A percentile compares a stretch with the other conserved stretches of the same genome.
Conservation (phyloP, 1,140 invertebrate genomes). For the Drosophila kanapiae region DNA sequence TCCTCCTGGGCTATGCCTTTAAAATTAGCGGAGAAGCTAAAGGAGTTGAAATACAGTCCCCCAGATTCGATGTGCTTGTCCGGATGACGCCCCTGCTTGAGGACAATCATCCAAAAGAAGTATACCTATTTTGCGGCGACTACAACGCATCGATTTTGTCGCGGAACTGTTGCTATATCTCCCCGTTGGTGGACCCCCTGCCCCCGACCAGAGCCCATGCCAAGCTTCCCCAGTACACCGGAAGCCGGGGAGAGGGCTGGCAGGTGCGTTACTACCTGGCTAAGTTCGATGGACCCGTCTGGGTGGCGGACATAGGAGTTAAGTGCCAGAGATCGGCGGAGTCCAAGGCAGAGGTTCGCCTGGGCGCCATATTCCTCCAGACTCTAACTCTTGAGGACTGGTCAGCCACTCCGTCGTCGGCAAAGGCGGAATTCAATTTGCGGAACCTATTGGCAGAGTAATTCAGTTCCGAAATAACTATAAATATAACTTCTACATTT, state of each 20-base stretch:
- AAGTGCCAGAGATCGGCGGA: conserved; percentile 35
- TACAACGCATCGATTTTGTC: conserved; percentile 38
- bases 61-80: conserved; percentile 50
- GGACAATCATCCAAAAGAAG: conserved; percentile 23
- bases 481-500: neutral
- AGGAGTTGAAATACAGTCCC: conserved; percentile 1
- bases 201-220: conserved; percentile 14
- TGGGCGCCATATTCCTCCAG: conserved; percentile 71
- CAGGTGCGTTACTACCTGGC: conserved; percentile 67
- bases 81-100: conserved; percentile 10
- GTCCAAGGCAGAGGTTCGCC: conserved; percentile 20
- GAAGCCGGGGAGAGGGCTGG: conserved; percentile 53
- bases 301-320: conserved; percentile 68
- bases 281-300: conserved; percentile 63
- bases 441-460: conserved; percentile 16
- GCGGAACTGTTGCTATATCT: conserved; percentile 47
- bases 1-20: conserved; percentile 69
- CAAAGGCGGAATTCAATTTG: conserved; percentile 21
- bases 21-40: neutral
- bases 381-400: conserved; percentile 35
- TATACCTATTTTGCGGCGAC: conserved; percentile 64
- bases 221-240: conserved; percentile 34
- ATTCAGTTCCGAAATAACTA: too few relatives aligned
- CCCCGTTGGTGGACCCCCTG: conserved; percentile 26
- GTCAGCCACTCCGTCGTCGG: neutral